These are phyloP conservation scores for Dolichoris vasculosae DNA, from an alignment of 1,140 invertebrate genomes.

Conservation along the genomic window DNA sequence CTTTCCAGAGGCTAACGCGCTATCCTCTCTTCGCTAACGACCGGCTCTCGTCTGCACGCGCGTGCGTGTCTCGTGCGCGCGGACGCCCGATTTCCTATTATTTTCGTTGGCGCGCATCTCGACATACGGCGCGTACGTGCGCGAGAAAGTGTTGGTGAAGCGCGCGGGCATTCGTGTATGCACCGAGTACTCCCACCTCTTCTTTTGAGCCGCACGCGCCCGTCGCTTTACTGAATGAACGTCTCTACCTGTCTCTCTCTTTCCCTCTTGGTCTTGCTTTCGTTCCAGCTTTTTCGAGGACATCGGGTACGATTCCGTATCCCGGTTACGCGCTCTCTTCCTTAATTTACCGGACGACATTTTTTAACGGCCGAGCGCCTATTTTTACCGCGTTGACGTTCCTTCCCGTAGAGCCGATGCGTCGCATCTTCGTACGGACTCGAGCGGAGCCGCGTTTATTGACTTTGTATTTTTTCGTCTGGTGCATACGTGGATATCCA, in stretches of 20 bases:
- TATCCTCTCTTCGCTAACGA: no score
- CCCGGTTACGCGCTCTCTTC: background rate
- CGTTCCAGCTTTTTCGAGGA: background rate
- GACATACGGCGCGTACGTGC: background rate
- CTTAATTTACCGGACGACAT: background rate
- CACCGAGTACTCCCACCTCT: background rate
- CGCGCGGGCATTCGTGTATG: background rate
- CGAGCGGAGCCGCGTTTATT: background rate
- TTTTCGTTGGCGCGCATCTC: background rate
- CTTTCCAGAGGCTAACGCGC: background rate
- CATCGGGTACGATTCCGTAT: background rate
- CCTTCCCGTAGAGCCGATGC: background rate
- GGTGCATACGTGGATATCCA: background rate
- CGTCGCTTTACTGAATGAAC: constrained; percentile 12
- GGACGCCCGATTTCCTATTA: constrained; percentile 9
- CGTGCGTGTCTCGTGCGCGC: constrained; percentile 4
- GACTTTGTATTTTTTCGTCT: background rate
- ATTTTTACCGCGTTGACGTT: background rate
- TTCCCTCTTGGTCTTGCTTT: background rate
- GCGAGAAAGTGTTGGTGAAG: background rate
- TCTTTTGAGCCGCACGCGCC: background rate
- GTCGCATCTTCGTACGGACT: background rate
- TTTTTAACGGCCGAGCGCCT: background rate
- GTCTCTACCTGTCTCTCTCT: background rate
- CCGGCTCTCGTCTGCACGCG: constrained; percentile 11